Evolutionary conservation across 2,113 vertebrate genomes (phyloP), one percentile per base, ranked within the genome.

Genomic region (Penelope pileata): DNA sequence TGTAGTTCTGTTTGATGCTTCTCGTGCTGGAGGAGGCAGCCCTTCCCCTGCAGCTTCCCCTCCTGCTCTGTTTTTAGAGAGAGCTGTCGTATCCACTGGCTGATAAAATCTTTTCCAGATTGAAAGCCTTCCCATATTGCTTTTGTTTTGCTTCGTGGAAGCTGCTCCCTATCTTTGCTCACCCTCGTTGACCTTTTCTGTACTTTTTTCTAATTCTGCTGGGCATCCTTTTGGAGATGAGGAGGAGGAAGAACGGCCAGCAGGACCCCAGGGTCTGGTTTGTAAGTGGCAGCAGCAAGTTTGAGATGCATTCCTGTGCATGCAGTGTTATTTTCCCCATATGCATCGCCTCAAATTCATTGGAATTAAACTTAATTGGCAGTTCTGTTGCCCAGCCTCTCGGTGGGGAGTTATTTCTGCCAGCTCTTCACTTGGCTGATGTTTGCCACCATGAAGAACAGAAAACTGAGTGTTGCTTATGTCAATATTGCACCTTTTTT

Each of bases 341-440:
- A 7, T 15, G 5, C 5, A 11, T 34, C 51, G 2, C 1, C 0
- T 38, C 12, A 24, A 0, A 0, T 30, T 53, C 47, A 1, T 22
- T 59, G 74, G 22, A 18, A 14, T 17, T 58, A 58, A 84, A 32
- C 17, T 64, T 9, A 9, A 59, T 16, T 32, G 47, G 3, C 29
- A 6, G 1, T 47, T 47, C 22, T 53, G 24, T 43, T 59, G 7
- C 45, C 32, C 0, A 0, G 12, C 50, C 29, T 4, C 51, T 59
- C 29, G 51, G 6, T 15, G 29, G 26, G 45, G 38, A 68, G 34
- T 74, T 47, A 18, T 30, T 69, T 56, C 68, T 74, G 51, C 78
- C 66, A 42, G 0, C 36, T 79, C 30, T 23, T 27, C 24, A 3
- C 29, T 8, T 10, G 0, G 2, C 19, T 29, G 43, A 9, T 40